phyloP scores from a whole-genome alignment of 2,797 vertebrate species.

The Natrix natrix region DNA sequence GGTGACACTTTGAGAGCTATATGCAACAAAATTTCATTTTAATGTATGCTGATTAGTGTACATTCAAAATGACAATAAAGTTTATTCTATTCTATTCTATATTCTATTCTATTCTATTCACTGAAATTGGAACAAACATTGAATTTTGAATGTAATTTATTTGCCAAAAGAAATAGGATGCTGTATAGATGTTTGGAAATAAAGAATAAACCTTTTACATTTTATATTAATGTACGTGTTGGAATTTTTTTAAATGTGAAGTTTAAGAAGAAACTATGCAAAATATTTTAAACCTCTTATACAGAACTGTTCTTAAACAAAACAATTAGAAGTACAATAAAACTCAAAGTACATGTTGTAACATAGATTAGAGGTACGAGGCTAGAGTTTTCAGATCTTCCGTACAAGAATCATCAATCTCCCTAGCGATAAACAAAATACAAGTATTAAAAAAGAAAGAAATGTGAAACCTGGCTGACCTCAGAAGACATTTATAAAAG shows the following conservation, averaged over 20 bases:
- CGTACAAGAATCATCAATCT: background rate
- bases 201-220: background rate
- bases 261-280: background rate
- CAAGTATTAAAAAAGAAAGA: background rate
- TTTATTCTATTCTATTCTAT: too few species aligned
- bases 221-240: background rate
- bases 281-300: background rate
- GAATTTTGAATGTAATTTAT: slow-evolving; percentile 39
- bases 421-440: background rate
- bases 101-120: too few species aligned
- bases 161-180: slow-evolving; percentile 7
- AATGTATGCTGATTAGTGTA: too few species aligned
- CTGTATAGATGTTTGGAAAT: background rate
- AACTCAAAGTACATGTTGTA: background rate
- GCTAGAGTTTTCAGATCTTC: background rate
- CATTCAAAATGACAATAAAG: too few species aligned
- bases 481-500: background rate
- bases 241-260: background rate
- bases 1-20: too few species aligned
- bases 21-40: too few species aligned
- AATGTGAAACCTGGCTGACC: background rate
- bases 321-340: background rate
- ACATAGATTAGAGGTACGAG: background rate
- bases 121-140: slow-evolving; percentile 27
- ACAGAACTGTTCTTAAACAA: background rate